phyloP scores from a whole-genome alignment of 2,888 invertebrate genomes.

The Epistrophella euchroma region DNA sequence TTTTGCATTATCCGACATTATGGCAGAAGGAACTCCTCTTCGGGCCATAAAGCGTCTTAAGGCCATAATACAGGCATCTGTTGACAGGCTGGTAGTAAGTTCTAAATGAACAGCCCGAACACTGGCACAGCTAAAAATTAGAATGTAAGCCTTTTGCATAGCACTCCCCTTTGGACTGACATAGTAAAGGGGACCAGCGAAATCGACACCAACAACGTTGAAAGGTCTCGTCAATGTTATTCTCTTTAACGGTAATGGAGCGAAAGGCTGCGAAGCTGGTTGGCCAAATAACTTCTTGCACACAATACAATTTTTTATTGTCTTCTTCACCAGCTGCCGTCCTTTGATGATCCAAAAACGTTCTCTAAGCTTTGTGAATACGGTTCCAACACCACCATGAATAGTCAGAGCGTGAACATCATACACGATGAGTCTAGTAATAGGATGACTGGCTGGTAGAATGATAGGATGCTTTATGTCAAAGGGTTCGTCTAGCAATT shows the following conservation, averaged over 20 bases:
- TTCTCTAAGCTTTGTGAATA: constrained; percentile 19
- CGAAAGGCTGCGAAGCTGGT: neutral
- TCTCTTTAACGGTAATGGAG: neutral
- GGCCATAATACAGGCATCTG: constrained; percentile 37
- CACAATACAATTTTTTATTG: neutral
- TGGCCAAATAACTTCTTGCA: neutral
- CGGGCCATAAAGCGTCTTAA: constrained; percentile 34
- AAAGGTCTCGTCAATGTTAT: neutral
- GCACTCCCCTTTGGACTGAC: neutral
- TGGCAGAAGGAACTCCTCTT: constrained; percentile 5
- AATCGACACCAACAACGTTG: neutral
- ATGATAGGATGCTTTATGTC: neutral
- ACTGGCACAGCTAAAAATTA: neutral
- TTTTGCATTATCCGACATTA: constrained; percentile 42
- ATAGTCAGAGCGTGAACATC: neutral
- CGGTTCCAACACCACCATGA: constrained; percentile 30
- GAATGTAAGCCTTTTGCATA: neutral
- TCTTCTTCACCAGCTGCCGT: constrained; percentile 28
- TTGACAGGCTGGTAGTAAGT: constrained; percentile 33
- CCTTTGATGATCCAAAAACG: constrained; percentile 46
- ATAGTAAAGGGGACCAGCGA: neutral
- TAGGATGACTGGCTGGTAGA: neutral
- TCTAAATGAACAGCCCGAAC: constrained; percentile 54
- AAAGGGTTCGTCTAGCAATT: neutral
- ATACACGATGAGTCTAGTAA: neutral